A percentile compares a stretch with the other conserved stretches of the same genome.
Evolutionary conservation across 2,797 vertebrate species (phyloP).

Genomic region (Fundulus diaphanus): DNA sequence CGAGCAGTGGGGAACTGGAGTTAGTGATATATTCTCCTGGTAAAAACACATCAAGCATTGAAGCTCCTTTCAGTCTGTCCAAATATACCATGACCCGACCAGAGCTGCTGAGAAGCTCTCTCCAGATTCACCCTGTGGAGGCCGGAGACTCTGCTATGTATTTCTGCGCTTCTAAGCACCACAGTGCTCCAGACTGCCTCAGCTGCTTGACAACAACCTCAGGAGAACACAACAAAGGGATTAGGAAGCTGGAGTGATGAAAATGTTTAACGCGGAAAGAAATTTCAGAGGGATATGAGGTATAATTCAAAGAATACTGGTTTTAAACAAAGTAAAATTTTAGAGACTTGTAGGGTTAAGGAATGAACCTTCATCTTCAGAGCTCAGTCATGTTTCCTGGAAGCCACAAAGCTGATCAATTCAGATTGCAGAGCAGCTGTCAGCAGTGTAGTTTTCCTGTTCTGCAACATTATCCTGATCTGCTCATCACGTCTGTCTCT

Average conservation of each 20-base stretch:
- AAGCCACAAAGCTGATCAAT: slow-evolving; percentile 26
- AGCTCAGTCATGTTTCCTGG: neutral
- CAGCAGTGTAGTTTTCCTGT: neutral
- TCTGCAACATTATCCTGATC: too few species aligned
- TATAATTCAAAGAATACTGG: neutral
- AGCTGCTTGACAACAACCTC: slow-evolving; percentile 59
- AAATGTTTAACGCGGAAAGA: neutral
- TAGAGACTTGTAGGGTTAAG: neutral
- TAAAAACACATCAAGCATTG: rapidly evolving
- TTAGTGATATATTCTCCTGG: slow-evolving; percentile 30
- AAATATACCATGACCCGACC: slow-evolving; percentile 52
- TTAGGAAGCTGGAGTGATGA: neutral
- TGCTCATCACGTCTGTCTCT: neutral
- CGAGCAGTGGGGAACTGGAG: slow-evolving; percentile 13
- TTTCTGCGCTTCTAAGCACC: slow-evolving; percentile 67
- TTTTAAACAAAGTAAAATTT: neutral
- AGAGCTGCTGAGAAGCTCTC: neutral
- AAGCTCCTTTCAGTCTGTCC: slow-evolving; percentile 39
- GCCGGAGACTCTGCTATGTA: slow-evolving; percentile 64
- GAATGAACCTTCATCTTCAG: neutral
- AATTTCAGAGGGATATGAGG: neutral
- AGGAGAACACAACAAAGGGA: neutral
- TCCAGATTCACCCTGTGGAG: slow-evolving; percentile 29
- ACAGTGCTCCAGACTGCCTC: slow-evolving; percentile 34
- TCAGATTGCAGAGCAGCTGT: slow-evolving; percentile 50